These are phyloP conservation scores for Redunca redunca DNA, from an alignment of 2,113 vertebrate species.

Conservation along the genomic window DNA sequence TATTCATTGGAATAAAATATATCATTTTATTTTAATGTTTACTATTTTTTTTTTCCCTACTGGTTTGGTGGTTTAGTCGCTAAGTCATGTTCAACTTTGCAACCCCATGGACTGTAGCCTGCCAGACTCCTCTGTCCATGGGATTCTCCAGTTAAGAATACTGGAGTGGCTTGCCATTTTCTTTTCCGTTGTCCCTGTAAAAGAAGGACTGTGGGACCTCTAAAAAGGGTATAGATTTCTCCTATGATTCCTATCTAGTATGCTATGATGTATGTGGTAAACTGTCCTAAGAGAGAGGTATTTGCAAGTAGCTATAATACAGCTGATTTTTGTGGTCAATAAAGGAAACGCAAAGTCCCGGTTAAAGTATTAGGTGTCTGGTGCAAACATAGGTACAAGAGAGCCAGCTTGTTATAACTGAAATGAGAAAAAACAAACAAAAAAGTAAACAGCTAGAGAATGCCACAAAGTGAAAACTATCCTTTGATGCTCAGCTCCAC, in stretches of 20 bases:
- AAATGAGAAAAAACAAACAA: neutral
- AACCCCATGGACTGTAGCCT: neutral
- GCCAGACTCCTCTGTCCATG: neutral
- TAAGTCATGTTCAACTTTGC: neutral
- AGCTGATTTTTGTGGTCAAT: neutral
- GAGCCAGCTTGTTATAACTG: neutral
- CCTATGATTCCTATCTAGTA: neutral
- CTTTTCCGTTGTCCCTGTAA: neutral
- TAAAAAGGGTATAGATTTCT: neutral
- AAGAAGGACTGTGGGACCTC: neutral
- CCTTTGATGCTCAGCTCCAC: neutral
- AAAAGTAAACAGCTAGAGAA: neutral
- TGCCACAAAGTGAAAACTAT: neutral
- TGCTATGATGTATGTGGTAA: neutral
- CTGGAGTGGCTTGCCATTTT: neutral
- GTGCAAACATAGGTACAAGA: neutral
- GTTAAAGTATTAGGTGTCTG: neutral
- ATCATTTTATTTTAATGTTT: neutral
- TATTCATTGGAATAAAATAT: neutral
- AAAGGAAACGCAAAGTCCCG: neutral
- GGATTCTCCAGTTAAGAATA: neutral
- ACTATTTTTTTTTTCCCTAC: neutral
- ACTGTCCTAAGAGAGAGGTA: neutral
- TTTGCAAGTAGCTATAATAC: neutral
- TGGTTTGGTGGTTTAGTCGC: neutral